Evolutionary conservation across 2,888 invertebrate species (phyloP).

Genomic region (Rhogogaster chlorosoma): DNA sequence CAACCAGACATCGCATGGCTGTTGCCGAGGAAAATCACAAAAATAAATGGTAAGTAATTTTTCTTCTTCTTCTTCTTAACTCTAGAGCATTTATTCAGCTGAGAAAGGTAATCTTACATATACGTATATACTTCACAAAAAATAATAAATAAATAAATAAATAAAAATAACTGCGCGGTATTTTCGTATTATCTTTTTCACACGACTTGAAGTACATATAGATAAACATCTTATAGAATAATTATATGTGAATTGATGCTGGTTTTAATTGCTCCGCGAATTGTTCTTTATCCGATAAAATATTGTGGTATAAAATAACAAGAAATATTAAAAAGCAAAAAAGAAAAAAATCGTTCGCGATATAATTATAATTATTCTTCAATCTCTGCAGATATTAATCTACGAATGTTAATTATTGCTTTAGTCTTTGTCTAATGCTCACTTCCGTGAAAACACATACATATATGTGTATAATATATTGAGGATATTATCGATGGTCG

Average conservation of each 20-base stretch:
- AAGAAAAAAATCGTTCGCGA: neutral
- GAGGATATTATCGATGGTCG: neutral
- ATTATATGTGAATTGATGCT: too few relatives aligned
- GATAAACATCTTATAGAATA: too few relatives aligned
- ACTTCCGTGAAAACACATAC: neutral
- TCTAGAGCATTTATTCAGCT: neutral
- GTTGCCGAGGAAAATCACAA: constrained; percentile 95
- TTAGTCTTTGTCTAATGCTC: neutral
- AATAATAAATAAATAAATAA: neutral
- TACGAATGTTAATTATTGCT: constrained; percentile 2
- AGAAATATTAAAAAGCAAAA: too few relatives aligned
- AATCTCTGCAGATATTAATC: neutral
- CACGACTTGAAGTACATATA: too few relatives aligned
- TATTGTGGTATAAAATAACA: neutral
- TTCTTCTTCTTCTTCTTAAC: constrained; percentile 29
- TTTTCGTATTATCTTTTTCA: too few relatives aligned
- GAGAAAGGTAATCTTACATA: neutral
- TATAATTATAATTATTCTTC: neutral
- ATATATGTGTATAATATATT: neutral
- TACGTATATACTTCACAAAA: neutral
- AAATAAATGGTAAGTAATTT: constrained; percentile 88
- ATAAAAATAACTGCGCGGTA: neutral
- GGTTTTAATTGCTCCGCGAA: too few relatives aligned
- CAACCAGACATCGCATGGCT: constrained; percentile 95
- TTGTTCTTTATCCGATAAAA: neutral